These are phyloP conservation scores for Apamea epomidion DNA, from an alignment of 2,888 invertebrate genomes.

Conservation along the genomic window DNA sequence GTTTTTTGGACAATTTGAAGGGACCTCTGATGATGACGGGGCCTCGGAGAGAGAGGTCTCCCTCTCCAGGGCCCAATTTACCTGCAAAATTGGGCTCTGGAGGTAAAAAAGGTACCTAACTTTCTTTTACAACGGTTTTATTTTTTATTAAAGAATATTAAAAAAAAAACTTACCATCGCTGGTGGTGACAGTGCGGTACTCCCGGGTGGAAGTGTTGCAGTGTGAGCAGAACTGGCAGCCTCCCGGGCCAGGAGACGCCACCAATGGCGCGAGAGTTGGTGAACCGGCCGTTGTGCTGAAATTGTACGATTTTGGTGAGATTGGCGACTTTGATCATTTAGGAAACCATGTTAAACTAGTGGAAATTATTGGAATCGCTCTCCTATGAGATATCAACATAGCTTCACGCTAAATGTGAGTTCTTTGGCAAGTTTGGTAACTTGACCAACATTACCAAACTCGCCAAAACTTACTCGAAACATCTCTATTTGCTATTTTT, in stretches of 20 bases:
- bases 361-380: neutral
- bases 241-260: slow-evolving; percentile 68
- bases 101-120: too few relatives aligned
- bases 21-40: neutral
- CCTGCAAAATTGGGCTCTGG: too few relatives aligned
- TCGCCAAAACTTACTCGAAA: neutral
- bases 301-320: neutral
- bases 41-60: neutral
- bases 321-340: neutral
- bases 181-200: slow-evolving; percentile 74
- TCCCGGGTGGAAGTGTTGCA: slow-evolving; percentile 82
- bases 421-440: slow-evolving; percentile 3
- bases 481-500: neutral
- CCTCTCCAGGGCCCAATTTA: neutral
- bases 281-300: slow-evolving; percentile 41
- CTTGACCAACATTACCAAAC: slow-evolving; percentile 16
- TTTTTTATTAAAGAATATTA: neutral
- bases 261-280: slow-evolving; percentile 28
- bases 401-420: neutral
- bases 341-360: neutral
- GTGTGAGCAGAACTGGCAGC: slow-evolving; percentile 87
- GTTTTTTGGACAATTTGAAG: neutral
- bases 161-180: slow-evolving; percentile 74
- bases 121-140: neutral
- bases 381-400: too few relatives aligned